Evolutionary conservation across 2,888 invertebrate genomes (phyloP), one percentile per base, ranked within the genome.

Genomic region (Pecten maximus): DNA sequence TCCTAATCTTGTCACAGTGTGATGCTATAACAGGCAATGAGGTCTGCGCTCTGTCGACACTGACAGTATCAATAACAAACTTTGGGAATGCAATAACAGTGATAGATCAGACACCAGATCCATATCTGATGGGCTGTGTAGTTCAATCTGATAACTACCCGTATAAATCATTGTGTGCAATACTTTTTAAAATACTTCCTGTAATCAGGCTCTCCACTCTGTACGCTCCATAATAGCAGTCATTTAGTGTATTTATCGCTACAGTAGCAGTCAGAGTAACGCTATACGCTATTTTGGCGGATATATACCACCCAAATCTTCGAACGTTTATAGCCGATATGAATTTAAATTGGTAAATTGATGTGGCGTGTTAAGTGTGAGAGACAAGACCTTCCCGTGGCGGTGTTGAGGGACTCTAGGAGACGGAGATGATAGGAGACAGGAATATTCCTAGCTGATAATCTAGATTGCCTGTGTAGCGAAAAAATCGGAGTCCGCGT

Each of bases 111-210:
- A 16, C 50, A 50, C 6, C 54, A 54, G 54, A 54, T 54, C 44
- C 8, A 4, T 44, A 44, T 44, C 54, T 54, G 23, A 19, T 54
- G 0, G 0, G n/a, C 23, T 54, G 19, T 19, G 54, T 54, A 54
- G 54, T 54, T 54, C 54, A 54, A 54, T 54, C 54, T n/a, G 19
- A n/a, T 54, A 54, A 23, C 2, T 54, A 23, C 0, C 6, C 8
- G 35, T 74, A 35, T 74, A 74, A 74, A 74, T 74, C 74, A 28
- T 74, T 74, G 74, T 74, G 74, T 74, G 74, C 35, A 74, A 74
- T 74, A 35, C 54, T 54, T 54, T n/a, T 54, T 19, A 54, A n/a
- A 54, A 8, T 0, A 6, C 23, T 23, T 50, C 23, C 23, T 54
- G 23, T 54, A 74, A 12, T 28, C 35, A 74, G 8, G 12, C 4